Evolutionary conservation across 2,888 invertebrate genomes (phyloP).

Genomic region (Caenorhabditis imperialis): DNA sequence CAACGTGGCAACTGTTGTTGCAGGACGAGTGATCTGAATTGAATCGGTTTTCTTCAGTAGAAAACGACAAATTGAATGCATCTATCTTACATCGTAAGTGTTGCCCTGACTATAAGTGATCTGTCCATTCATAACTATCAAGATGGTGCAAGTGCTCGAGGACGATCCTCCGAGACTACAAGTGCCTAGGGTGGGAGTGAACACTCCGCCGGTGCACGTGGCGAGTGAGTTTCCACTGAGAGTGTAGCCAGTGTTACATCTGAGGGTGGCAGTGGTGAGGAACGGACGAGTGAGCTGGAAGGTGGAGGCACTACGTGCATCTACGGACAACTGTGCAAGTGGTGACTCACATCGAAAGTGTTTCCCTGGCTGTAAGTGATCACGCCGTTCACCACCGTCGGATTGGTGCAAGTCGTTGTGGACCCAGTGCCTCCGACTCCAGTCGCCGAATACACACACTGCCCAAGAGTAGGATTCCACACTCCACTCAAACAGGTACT

Average conservation of each 20-base stretch:
- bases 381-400: conserved; percentile 18
- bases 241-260: conserved; percentile 60
- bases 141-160: conserved; percentile 26
- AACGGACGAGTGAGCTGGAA: conserved; percentile 17
- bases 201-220: conserved; percentile 45
- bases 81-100: conserved; percentile 39
- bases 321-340: neutral
- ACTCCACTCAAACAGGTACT: conserved; percentile 47
- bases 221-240: conserved; percentile 22
- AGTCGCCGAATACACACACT: conserved; percentile 1
- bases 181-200: conserved; percentile 54
- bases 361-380: conserved; percentile 40
- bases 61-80: too few species aligned
- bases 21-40: conserved; percentile 3
- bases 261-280: conserved; percentile 61
- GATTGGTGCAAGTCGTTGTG: conserved; percentile 11
- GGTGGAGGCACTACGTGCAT: neutral
- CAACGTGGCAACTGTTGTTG: neutral
- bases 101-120: conserved; percentile 42
- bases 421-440: neutral
- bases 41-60: too few species aligned
- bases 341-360: conserved; percentile 17
- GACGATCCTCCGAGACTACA: conserved; percentile 22
- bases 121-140: conserved; percentile 29
- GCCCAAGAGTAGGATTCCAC: conserved; percentile 49